Evolutionary conservation across 1,140 invertebrate genomes (phyloP).

Genomic region (Drosophila repleta): DNA sequence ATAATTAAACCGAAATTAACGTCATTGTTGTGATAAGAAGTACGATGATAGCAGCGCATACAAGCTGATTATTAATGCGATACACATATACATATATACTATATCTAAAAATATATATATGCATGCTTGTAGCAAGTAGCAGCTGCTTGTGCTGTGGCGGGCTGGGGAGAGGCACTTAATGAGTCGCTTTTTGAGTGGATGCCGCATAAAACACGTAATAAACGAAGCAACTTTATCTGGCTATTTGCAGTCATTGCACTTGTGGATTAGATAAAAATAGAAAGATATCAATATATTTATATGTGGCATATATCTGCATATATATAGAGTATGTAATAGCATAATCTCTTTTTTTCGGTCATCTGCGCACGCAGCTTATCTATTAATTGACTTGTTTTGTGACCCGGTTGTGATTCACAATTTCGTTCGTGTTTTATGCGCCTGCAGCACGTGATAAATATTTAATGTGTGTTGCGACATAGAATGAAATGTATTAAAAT

Average conservation of each 20-base stretch:
- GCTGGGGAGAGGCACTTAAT: constrained; percentile 2
- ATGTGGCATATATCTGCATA: constrained; percentile 10
- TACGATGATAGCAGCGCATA: constrained; percentile 3
- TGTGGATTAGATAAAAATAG: constrained; percentile 44
- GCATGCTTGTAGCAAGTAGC: constrained; percentile 8
- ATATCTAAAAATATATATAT: constrained; percentile 7
- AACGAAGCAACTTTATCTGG: constrained; percentile 33
- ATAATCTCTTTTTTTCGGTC: constrained; percentile 31
- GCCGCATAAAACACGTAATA: constrained; percentile 45
- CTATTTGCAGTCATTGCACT: constrained; percentile 37
- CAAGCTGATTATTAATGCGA: constrained; percentile 37
- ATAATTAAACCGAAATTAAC: constrained; percentile 43
- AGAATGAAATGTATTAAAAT: too few relatives aligned
- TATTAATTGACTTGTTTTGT: constrained; percentile 43
- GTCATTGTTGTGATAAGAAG: constrained; percentile 46
- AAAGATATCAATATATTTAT: constrained; percentile 9
- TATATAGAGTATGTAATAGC: too few relatives aligned
- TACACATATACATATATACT: not conserved
- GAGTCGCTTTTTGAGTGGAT: constrained; percentile 22
- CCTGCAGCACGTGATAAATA: constrained; percentile 21
- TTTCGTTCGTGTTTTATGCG: constrained; percentile 11
- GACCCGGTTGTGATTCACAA: constrained; percentile 35
- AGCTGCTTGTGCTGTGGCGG: not conserved
- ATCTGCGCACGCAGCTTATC: constrained; percentile 37
- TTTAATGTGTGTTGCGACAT: not conserved